Percentiles rank a stretch among this genome's conserved stretches.
Conservation (phyloP, 2,113 vertebrate species). For the Felis catus region DNA sequence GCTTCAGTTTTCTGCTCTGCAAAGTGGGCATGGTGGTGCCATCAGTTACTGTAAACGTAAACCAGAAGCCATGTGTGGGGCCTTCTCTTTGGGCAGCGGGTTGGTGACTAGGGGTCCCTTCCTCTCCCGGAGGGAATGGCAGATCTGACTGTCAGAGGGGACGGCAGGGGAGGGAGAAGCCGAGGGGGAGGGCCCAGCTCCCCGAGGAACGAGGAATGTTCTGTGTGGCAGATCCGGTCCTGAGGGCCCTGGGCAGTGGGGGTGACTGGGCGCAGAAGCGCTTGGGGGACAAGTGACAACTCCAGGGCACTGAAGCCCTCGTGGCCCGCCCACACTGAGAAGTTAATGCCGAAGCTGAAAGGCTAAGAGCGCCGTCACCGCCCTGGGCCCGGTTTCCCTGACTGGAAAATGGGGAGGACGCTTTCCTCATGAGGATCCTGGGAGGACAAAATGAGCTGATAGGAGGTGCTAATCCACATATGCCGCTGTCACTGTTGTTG, state of each 20-base stretch:
- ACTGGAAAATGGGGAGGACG: not conserved
- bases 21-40: not conserved
- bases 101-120: not conserved
- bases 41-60: not conserved
- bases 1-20: not conserved
- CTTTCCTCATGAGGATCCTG: not conserved
- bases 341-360: not conserved
- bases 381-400: not conserved
- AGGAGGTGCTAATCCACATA: not conserved
- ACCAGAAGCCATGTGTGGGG: not conserved
- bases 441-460: not conserved
- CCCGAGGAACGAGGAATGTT: not conserved
- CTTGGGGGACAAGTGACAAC: not conserved
- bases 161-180: not conserved
- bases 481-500: not conserved
- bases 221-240: no score
- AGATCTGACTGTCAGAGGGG: not conserved
- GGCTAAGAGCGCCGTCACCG: not conserved
- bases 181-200: not conserved
- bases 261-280: not conserved
- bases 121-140: not conserved
- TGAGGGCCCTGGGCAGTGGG: not conserved
- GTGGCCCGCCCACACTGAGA: not conserved
- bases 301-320: accelerated
- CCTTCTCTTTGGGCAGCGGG: not conserved